Evolutionary conservation across 2,113 vertebrate genomes (phyloP).

Genomic region (Benitochromis conjunctus): DNA sequence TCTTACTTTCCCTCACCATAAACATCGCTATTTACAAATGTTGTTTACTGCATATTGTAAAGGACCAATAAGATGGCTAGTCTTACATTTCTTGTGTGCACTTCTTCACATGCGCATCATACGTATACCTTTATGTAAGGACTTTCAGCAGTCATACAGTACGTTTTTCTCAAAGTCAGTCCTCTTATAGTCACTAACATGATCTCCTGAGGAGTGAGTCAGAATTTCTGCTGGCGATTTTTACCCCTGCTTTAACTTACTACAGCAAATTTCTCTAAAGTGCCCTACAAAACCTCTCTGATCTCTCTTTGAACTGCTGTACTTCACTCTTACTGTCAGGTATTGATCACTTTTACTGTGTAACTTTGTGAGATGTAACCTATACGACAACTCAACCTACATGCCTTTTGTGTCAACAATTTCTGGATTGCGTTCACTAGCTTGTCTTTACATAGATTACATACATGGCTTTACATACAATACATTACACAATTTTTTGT

Average conservation of each 20-base stretch:
- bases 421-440: not conserved
- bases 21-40: not conserved
- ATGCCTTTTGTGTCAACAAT: not conserved
- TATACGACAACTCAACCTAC: not conserved
- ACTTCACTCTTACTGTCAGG: not conserved
- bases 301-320: not conserved
- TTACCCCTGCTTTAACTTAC: not conserved
- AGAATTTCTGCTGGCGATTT: not conserved
- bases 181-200: not conserved
- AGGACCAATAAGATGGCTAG: conserved; percentile 38
- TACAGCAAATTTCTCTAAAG: not conserved
- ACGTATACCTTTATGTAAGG: not conserved
- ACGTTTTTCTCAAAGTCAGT: not conserved
- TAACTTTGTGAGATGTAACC: not conserved
- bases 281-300: not conserved
- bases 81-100: conserved; percentile 2
- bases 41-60: conserved; percentile 2
- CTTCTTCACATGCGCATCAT: not conserved
- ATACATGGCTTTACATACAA: not conserved
- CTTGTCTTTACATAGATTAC: not conserved
- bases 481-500: not conserved
- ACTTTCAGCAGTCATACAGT: not conserved
- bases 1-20: not conserved
- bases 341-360: not conserved
- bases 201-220: not conserved